Evolutionary conservation across 2,888 invertebrate genomes (phyloP), one percentile per base, ranked within the genome.

Genomic region (Sinotaia quadrata): DNA sequence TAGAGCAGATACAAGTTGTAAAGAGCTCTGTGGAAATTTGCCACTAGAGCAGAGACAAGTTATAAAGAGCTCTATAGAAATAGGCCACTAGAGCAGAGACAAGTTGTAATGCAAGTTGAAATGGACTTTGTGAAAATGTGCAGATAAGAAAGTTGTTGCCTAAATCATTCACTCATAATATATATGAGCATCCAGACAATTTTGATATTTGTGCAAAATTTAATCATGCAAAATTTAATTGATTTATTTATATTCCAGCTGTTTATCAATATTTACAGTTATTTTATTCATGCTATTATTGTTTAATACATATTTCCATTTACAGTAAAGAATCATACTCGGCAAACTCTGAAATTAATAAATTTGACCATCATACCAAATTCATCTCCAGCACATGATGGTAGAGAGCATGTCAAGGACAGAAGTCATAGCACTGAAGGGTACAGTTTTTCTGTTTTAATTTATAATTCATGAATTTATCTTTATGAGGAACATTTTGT

Each of bases 291-390:
- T 4, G 10, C 29, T 24, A 4, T 18, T 4, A 8, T 4, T 24
- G 5, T 4, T 54, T 4, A 54, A 10, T n/a, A 4, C 18, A n/a
- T 10, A 24, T 12, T 29, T 41, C 8, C 49, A 4, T 33, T 57
- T 59, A 51, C 59, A 67, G 67, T 67, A 51, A 47, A 67, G n/a
- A 67, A 67, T 27, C 29, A 27, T 4, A 58, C 67, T 2, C 15
- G 67, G 12, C 36, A 59, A 27, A 59, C 67, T 3, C 21, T 67
- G 15, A 58, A 47, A 18, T 8, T 67, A 31, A 47, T 51, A 31
- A 58, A 58, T 37, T 31, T 67, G 49, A 58, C 58, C 8, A 67
- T 67, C 10, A 34, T 67, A 2, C 67, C 67, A n/a, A 67, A 51
- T 37, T 51, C 58, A 5, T 29, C 58, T 1, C 49, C 67, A 33